A percentile compares a stretch with the other conserved stretches of the same genome.
Evolutionary conservation across 1,140 invertebrate species (phyloP).

Genomic region (Drosophila yakuba): DNA sequence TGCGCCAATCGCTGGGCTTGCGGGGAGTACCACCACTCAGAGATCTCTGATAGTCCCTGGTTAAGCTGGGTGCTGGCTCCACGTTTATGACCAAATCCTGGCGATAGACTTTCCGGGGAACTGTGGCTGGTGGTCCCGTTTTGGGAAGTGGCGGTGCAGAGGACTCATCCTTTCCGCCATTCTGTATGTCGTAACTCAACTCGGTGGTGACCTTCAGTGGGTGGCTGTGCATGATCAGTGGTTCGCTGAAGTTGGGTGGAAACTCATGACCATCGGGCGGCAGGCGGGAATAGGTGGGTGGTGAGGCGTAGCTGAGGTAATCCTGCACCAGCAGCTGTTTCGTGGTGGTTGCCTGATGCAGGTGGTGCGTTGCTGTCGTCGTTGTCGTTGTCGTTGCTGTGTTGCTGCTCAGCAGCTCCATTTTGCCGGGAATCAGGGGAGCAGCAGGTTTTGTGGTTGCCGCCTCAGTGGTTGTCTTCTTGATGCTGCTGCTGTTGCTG

Average conservation of each 20-base stretch:
- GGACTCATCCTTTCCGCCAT: slow-evolving; percentile 42
- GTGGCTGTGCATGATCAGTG: slow-evolving; percentile 75
- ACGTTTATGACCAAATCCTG: slow-evolving; percentile 81
- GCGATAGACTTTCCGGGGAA: slow-evolving; percentile 77
- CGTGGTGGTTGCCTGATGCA: slow-evolving; percentile 51
- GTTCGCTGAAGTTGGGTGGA: slow-evolving; percentile 90
- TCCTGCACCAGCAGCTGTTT: slow-evolving; percentile 78
- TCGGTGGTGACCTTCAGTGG: slow-evolving; percentile 39
- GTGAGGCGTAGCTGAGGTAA: slow-evolving; percentile 78
- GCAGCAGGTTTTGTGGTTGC: slow-evolving; percentile 17
- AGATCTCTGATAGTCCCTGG: slow-evolving; percentile 76
- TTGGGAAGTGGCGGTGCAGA: slow-evolving; percentile 74
- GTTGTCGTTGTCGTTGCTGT: slow-evolving; percentile 31
- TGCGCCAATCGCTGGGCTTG: slow-evolving; percentile 85
- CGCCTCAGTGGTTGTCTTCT: slow-evolving; percentile 13
- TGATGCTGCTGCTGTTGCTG: slow-evolving; percentile 25
- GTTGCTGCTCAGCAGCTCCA: slow-evolving; percentile 77
- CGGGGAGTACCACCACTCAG: slow-evolving; percentile 62
- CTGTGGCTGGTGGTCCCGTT: slow-evolving; percentile 74
- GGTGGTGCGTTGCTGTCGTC: slow-evolving; percentile 43
- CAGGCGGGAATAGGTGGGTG: slow-evolving; percentile 88
- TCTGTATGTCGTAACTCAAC: slow-evolving; percentile 26
- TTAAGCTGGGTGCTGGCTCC: slow-evolving; percentile 44
- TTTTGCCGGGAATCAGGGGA: slow-evolving; percentile 53
- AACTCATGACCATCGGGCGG: slow-evolving; percentile 96